Evolutionary conservation across 2,797 vertebrate species (phyloP), one percentile per base, ranked within the genome.

Genomic region (Streptopelia turtur): DNA sequence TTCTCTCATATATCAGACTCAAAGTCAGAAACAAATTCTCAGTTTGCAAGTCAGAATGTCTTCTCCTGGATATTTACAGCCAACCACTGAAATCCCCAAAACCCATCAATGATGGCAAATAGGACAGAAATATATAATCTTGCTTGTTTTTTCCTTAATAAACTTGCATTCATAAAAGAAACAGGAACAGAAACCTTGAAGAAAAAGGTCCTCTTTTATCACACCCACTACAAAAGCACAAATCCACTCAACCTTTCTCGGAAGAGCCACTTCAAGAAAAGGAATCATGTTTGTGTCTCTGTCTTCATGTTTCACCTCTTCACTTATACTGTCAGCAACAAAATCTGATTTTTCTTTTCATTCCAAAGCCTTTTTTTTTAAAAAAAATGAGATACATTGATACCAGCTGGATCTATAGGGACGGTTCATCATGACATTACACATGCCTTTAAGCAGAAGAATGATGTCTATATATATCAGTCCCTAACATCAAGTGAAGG

Each of bases 21-120:
- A 64, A 95, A 90, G 49, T 43, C 49, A 77, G 53, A 82, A 61
- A 52, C 16, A 83, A 72, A 92, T 75, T 81, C 72, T 59, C 55
- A 77, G 43, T 83, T 69, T 83, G 71, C 60, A 94, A 92, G 72
- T 47, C 75, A 92, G 61, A 65, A 80, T 68, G 78, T 13, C 45
- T 52, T 91, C 89, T 78, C 33, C 23, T 61, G 41, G 81, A 31
- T 74, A 93, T 88, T 78, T 93, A 93, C 71, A 81, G 79, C 50
- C 76, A 94, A 33, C 30, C 47, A 50, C 3, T 89, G 82, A 92
- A 92, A 83, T 55, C 47, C 74, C 72, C 3, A 0, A 91, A 94
- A 92, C 35, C 69, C 72, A 47, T 74, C 70, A 90, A 1, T 87
- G 84, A 89, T 75, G 76, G 86, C 84, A 93, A 92, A 76, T 37